Conservation (phyloP, 2,113 vertebrate genomes). For the Vicugna pacos region DNA sequence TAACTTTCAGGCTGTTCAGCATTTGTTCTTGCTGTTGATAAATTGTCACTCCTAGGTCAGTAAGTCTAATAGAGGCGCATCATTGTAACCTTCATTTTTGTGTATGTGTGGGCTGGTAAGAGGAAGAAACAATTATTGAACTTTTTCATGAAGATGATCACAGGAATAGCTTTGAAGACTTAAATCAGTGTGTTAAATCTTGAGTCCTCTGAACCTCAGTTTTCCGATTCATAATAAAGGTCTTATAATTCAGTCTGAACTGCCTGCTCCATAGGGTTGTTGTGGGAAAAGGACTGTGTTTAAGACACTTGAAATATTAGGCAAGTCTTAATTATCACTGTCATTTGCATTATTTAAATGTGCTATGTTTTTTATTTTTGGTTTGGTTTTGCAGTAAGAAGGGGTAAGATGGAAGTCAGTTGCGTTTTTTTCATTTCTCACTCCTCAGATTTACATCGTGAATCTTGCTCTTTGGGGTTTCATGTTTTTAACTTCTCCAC, state of each 20-base stretch:
- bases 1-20: background rate
- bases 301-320: background rate
- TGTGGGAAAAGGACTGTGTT: background rate
- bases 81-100: background rate
- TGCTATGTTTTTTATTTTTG: background rate
- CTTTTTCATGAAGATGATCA: background rate
- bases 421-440: background rate
- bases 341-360: background rate
- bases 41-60: background rate
- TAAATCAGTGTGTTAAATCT: background rate
- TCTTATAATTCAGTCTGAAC: background rate
- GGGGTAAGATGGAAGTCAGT: background rate
- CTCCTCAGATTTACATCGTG: background rate
- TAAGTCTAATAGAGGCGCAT: background rate
- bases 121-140: background rate
- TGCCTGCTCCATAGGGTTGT: background rate
- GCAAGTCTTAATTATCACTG: background rate
- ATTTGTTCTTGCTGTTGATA: background rate
- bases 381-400: constrained; percentile 14
- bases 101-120: background rate
- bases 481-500: background rate
- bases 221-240: background rate
- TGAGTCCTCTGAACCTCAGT: background rate
- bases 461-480: background rate
- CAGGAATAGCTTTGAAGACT: constrained; percentile 1